Evolutionary conservation across 2,113 vertebrate genomes (phyloP), one percentile per base, ranked within the genome.

Genomic region (Hipposideros armiger): DNA sequence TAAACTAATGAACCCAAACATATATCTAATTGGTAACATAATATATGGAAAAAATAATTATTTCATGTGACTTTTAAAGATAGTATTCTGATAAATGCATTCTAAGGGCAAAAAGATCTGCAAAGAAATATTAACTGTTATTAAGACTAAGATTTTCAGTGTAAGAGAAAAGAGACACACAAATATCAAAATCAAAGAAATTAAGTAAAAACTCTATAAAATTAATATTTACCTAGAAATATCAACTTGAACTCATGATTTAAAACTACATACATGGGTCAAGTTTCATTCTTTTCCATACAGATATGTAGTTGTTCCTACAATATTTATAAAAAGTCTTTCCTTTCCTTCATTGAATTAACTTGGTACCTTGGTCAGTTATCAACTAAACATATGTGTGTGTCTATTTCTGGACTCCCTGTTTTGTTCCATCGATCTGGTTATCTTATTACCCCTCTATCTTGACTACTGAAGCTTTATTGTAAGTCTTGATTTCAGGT

Each of bases 11-110:
- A 74, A 28, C 32, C 11, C 58, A 90, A 50, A 22, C 26, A 47
- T 52, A 45, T 74, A 54, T 67, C 42, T 93, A 86, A 81, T 60
- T 92, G 66, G 64, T 73, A 72, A 32, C 50, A 36, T 86, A 77
- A 45, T 87, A n/a, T 64, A 77, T 17, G 91, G 45, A 83, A 19
- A 90, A 76, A 69, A 76, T 74, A 76, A 82, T 93, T 69, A 81
- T 87, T 90, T 54, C 52, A 93, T 73, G 19, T 69, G 36, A 87
- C 20, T 96, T 92, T 95, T 64, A 36, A 74, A 76, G 56, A 62
- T 28, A 64, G 3, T 40, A 30, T 73, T 72, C 62, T 52, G 22
- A 24, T 83, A 47, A 1, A 87, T 56, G 56, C 42, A 72, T 50
- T 82, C 3, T 85, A 76, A 50, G 7, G 36, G 13, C 45, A 60